Percentiles rank a stretch among this genome's conserved stretches.
Conservation (phyloP, 1,140 invertebrate genomes). For the Drepana arcuata region DNA sequence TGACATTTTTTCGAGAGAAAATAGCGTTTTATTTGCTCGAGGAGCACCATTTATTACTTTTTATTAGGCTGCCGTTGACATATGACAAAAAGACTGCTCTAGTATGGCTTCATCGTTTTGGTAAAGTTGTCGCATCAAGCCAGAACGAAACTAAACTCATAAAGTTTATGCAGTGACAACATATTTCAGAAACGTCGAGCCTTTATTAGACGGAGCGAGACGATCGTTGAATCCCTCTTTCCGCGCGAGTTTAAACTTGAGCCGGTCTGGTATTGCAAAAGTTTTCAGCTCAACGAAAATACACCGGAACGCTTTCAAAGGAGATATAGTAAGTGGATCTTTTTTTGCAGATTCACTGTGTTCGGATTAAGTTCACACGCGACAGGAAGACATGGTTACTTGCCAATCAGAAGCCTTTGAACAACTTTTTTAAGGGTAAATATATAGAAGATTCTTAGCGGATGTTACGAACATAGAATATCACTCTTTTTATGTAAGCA, state of each 20-base stretch:
- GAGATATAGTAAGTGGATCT: slow-evolving; percentile 43
- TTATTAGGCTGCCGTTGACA: slow-evolving; percentile 28
- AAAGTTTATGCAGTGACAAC: slow-evolving; percentile 67
- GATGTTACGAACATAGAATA: neutral
- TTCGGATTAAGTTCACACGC: slow-evolving; percentile 52
- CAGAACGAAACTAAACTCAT: slow-evolving; percentile 61
- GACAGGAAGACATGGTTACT: slow-evolving; percentile 23
- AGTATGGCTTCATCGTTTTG: slow-evolving; percentile 22
- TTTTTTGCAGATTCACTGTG: slow-evolving; percentile 46
- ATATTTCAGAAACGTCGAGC: slow-evolving; percentile 55
- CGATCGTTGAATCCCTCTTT: slow-evolving; percentile 51
- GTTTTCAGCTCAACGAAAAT: slow-evolving; percentile 68
- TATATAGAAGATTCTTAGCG: neutral
- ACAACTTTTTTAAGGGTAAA: slow-evolving; percentile 1
- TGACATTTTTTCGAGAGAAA: neutral
- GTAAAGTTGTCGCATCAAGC: slow-evolving; percentile 39
- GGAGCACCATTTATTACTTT: slow-evolving; percentile 13
- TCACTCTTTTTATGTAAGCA: neutral
- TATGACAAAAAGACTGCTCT: slow-evolving; percentile 33
- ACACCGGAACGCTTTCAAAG: slow-evolving; percentile 69
- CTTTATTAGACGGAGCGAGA: slow-evolving; percentile 59
- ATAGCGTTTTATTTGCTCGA: slow-evolving; percentile 2
- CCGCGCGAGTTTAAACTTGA: slow-evolving; percentile 57
- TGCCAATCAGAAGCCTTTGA: slow-evolving; percentile 58
- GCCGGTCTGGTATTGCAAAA: slow-evolving; percentile 58